Base-by-base conservation (phyloP, 2,888 invertebrate genomes). In the Patella pellucida region DNA sequence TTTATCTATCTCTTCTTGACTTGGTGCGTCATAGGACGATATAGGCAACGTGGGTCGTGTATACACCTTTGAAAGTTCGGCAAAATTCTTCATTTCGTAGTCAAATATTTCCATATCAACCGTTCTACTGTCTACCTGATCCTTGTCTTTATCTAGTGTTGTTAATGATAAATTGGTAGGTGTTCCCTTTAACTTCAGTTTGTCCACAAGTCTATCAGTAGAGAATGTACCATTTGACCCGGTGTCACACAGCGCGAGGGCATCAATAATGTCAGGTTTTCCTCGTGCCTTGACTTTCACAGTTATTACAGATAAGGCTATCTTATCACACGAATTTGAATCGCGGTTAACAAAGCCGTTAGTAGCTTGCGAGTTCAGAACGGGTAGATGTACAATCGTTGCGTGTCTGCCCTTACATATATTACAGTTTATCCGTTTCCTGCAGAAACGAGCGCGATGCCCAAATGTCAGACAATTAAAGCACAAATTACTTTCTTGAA, bases 1-100 rank as follows among this genome's bases (percentile, higher is more conserved):
- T 62, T 23, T 62, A 62, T 62, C 62, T 23, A 62, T 62, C n/a
- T 23, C 62, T 62, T 62, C 62, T 62, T 62, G 62, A 23, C 23
- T 62, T 14, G 62, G 62, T 62, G 23, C 23, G 23, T 62, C 62
- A 23, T 62, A 3, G 9, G 62, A 5, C 9, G 23, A 19, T 11
- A 62, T 19, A 23, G 62, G 62, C 4, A 62, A 62, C 23, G 62
- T 19, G n/a, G 23, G 62, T 19, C 62, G n/a, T 19, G 62, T 23
- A 62, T 62, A 62, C 23, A 62, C 62, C n/a, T 16, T 19, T 12
- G 3, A 62, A 14, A 62, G 11, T 62, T 62, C 62, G 23, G 62
- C 23, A 4, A 62, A 62, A 62, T 15, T 62, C 9, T n/a, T 12
- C n/a, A 9, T 23, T 23, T 62, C 9, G 23, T 23, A 23, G 23